Evolutionary conservation across 2,113 vertebrate species (phyloP).

Genomic region (Diglossa brunneiventris): DNA sequence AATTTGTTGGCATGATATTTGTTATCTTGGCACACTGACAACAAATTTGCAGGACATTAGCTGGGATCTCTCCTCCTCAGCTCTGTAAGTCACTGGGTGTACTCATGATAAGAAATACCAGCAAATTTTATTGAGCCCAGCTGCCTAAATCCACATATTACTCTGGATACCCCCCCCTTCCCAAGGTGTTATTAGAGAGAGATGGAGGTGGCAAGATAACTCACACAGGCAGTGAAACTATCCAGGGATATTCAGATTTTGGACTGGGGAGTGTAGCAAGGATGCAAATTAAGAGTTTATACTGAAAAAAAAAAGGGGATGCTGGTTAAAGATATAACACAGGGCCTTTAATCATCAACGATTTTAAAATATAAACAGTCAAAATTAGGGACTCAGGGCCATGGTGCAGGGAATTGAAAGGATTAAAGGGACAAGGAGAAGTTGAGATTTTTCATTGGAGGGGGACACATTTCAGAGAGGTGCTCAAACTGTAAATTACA

Average conservation of each 20-base stretch:
- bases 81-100: background rate
- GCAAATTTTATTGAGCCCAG: background rate
- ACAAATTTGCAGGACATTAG: background rate
- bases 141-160: background rate
- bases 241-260: background rate
- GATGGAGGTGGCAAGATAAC: background rate
- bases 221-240: background rate
- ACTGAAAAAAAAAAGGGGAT: background rate
- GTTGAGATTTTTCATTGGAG: background rate
- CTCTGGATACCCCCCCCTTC: background rate
- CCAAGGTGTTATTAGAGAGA: background rate
- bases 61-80: background rate
- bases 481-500: background rate
- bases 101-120: background rate
- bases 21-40: background rate
- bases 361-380: background rate
- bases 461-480: background rate
- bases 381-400: background rate
- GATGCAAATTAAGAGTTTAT: background rate
- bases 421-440: background rate
- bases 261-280: background rate
- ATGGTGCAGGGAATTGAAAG: background rate
- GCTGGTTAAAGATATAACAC: background rate
- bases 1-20: background rate
- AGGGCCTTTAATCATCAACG: background rate